Base-by-base conservation (phyloP, 2,797 vertebrate species). In the Neostethus bicornis region DNA sequence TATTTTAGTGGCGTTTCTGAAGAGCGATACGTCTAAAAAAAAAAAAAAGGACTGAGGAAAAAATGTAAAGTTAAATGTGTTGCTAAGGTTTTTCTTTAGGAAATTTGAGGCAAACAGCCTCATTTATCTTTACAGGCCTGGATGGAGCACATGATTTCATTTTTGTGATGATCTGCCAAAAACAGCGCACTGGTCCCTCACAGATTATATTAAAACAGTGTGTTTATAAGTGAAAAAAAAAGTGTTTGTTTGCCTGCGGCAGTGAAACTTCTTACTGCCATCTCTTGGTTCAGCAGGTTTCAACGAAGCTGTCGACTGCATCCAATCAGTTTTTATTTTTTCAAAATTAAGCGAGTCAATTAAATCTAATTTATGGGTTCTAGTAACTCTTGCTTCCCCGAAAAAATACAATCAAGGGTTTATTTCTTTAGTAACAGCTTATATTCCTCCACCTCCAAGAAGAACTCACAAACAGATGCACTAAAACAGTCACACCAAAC, bases 81-180 rank as follows among this genome's bases (percentile, higher is more conserved):
- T 91, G 90, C 88, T 86, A 89, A 93, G 93, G 91, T 94, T 94
- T 94, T 94, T 87, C 91, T 93, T 93, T 58, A 93, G 93, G 91
- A 91, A 74, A 93, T 88, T 92, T 86, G 80, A 90, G 89, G 90
- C 90, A 92, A 81, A 56, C 92, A 87, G 93, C 92, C 93, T 94
- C 87, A 91, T 95, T 95, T 93, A 91, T 96, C 93, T 94, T 92
- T 88, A 81, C 87, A 90, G 93, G 92, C 90, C 91, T 87, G 70
- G 66, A 91, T 92, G 90, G 88, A 92, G 90, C 91, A 87, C 92
- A 88, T 87, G 90, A 93, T 95, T 94, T 92, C 85, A 91, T 92
- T 94, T 94, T 95, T 87, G 65, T 97, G 94, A 96, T 95, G 94
- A 93, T 92, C 90, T 92, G 95, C 95, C 95, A 96, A 91, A 86